Conservation (phyloP, 2,113 vertebrate genomes). For the Bothrops jararaca region DNA sequence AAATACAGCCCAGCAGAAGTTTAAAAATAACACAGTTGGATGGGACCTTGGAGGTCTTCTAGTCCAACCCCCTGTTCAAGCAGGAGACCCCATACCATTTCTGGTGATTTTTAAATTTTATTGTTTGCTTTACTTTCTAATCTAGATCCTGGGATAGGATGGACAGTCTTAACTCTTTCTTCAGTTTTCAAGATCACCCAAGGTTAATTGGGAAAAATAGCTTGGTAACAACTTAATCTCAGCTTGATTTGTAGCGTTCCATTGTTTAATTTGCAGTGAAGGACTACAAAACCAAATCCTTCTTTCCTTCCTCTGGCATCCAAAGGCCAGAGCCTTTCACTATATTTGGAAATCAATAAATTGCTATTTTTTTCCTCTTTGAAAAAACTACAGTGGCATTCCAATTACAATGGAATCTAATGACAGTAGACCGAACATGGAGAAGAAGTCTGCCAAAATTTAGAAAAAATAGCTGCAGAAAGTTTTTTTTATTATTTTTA, state of each 20-base stretch:
- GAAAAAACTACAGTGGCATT: not conserved
- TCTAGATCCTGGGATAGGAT: not conserved
- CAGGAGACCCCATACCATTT: not conserved
- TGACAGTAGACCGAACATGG: not conserved
- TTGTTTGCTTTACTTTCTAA: not conserved
- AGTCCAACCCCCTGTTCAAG: not conserved
- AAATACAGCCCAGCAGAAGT: conserved; percentile 32
- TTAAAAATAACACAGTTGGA: not conserved
- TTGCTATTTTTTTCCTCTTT: not conserved
- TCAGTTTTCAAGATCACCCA: not conserved
- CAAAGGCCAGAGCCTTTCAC: not conserved
- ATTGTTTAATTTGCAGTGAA: not conserved
- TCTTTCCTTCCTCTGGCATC: not conserved
- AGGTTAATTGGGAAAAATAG: not conserved
- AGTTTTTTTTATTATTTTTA: not conserved
- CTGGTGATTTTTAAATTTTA: not conserved
- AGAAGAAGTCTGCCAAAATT: not conserved
- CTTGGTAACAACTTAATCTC: not conserved
- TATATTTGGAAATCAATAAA: not conserved
- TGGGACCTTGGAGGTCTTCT: not conserved
- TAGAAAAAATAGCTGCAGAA: not conserved
- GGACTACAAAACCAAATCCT: not conserved
- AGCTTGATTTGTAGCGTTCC: not conserved
- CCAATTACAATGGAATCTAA: not conserved
- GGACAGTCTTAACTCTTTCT: not conserved